Evolutionary conservation across 2,888 invertebrate species (phyloP), one percentile per base, ranked within the genome.

Genomic region (Barypeithes pellucidus): DNA sequence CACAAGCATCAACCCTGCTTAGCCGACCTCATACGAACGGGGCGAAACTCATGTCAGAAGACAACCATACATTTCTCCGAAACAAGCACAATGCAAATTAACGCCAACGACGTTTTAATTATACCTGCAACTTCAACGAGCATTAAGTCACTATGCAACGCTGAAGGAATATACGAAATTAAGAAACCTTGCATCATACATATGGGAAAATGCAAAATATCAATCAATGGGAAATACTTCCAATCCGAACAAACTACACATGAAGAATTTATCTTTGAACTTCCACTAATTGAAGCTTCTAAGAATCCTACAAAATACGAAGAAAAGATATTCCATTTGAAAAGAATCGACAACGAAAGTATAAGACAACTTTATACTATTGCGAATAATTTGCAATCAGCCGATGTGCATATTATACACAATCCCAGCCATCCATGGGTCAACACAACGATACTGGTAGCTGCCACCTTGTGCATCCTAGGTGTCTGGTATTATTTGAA

Each of bases 1-100:
- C 50, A 69, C 16, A 69, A 69, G n/a, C 24, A 52, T 18, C 68
- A 69, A 50, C 36, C 68, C 12, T 62, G 61, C 18, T 7, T 69
- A 36, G 68, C 52, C 7, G 50, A 69, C 39, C 50, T 68, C n/a
- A 61, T 61, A 50, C 47, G 22, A 39, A 68, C 36, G 16, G 68
- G 59, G 18, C 41, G 59, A 60, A 60, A 59, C 41, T 18, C 33
- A 45, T 59, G 43, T n/a, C n/a, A n/a, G n/a, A n/a, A n/a, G n/a
- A n/a, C n/a, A n/a, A n/a, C n/a, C n/a, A n/a, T n/a, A n/a, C n/a
- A n/a, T n/a, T n/a, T 20, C 39, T 59, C 9, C 16, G 36, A 14
- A 41, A 4, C 45, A n/a, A 59, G 22, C 14, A 20, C 29, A 5
- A 36, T n/a, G 14, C 39, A 67, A 29, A 67, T 45, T 12, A 67